These are phyloP conservation scores for Telmatochromis brichardi DNA, from an alignment of 2,113 vertebrate species.

Conservation along the genomic window DNA sequence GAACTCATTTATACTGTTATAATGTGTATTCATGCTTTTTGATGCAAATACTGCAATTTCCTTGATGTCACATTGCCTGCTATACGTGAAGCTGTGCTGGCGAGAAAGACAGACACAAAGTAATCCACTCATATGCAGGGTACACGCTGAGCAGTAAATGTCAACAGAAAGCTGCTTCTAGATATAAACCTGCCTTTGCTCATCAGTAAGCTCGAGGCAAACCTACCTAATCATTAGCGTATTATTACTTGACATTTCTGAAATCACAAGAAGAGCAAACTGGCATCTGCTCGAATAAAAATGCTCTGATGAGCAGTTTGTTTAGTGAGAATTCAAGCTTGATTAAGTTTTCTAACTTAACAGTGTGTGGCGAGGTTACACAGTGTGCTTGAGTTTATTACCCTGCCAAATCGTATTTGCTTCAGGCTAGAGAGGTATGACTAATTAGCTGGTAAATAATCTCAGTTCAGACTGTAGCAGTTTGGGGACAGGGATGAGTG, in stretches of 20 bases:
- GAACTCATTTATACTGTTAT: background rate
- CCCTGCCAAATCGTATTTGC: background rate
- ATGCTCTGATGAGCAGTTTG: background rate
- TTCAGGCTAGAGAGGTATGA: background rate
- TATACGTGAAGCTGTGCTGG: background rate
- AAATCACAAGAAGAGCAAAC: background rate
- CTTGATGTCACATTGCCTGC: background rate
- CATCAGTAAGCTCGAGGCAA: background rate
- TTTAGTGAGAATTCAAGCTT: background rate
- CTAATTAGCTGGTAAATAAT: slow-evolving; percentile 21
- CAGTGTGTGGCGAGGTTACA: background rate
- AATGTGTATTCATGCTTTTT: background rate
- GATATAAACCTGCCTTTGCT: background rate
- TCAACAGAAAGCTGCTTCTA: background rate
- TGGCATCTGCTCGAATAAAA: background rate
- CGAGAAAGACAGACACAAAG: background rate
- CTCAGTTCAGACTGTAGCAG: background rate
- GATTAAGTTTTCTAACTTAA: background rate
- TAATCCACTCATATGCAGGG: background rate
- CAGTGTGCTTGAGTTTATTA: background rate
- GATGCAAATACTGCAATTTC: background rate
- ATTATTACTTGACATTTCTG: slow-evolving; percentile 46
- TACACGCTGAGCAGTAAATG: background rate
- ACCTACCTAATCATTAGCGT: slow-evolving; percentile 1
- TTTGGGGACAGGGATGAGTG: background rate